phyloP scores from a whole-genome alignment of 2,797 vertebrate genomes.

The Peromyscus nudipes region DNA sequence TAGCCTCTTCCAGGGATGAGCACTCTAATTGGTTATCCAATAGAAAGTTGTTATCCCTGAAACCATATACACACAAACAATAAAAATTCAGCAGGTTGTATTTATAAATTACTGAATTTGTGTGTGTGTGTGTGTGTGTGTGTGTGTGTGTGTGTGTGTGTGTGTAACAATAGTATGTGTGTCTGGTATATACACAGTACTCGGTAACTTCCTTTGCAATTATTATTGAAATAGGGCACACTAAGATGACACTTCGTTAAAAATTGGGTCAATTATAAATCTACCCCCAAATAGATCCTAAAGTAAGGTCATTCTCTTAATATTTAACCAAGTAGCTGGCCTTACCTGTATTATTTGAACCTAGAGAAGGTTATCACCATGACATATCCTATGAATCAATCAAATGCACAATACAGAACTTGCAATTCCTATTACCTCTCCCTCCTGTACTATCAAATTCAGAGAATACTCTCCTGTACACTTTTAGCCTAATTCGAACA shows the following conservation, averaged over 20 bases:
- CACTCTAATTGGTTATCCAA: background rate
- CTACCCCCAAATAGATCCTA: background rate
- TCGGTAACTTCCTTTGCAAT: background rate
- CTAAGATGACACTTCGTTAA: background rate
- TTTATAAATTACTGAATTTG: background rate
- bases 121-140: background rate
- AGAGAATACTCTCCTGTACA: background rate
- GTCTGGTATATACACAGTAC: background rate
- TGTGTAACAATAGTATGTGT: background rate
- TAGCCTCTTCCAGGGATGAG: background rate
- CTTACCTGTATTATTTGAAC: background rate
- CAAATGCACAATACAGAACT: background rate
- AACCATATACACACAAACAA: background rate
- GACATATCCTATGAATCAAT: background rate
- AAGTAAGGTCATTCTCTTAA: constrained; percentile 14
- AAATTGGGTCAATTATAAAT: constrained; percentile 21
- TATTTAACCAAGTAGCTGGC: background rate
- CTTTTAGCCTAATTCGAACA: background rate
- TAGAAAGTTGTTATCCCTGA: background rate
- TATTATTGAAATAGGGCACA: constrained; percentile 24
- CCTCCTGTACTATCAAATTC: background rate
- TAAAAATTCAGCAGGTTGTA: background rate
- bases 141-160: background rate
- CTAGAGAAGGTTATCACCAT: background rate
- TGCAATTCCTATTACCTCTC: background rate